A percentile compares a stretch with the other conserved stretches of the same genome.
These are phyloP conservation scores for Drosophila micromelanica DNA, from an alignment of 1,140 invertebrate species.

Conservation along the genomic window DNA sequence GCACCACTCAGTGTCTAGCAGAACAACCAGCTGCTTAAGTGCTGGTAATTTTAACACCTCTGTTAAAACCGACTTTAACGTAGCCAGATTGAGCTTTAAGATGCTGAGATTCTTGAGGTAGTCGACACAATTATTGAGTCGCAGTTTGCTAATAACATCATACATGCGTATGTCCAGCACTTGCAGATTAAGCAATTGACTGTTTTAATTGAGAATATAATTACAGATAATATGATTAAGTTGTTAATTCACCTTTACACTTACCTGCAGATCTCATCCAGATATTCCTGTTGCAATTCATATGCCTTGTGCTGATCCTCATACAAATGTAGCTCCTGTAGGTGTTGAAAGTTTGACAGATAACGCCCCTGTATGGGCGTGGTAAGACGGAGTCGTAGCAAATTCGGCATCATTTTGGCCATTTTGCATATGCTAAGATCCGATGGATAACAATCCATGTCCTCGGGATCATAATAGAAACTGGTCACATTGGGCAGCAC, in stretches of 20 bases:
- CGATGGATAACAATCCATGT: constrained; percentile 72
- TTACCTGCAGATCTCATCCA: constrained; percentile 69
- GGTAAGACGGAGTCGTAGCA: constrained; percentile 59
- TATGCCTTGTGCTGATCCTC: constrained; percentile 72
- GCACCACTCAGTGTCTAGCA: constrained; percentile 69
- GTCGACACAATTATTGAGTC: constrained; percentile 56
- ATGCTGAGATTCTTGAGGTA: constrained; percentile 54
- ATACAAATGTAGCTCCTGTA: constrained; percentile 69
- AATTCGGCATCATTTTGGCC: constrained; percentile 61
- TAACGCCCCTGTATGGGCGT: constrained; percentile 69
- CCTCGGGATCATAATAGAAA: constrained; percentile 67
- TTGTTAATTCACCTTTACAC: neutral
- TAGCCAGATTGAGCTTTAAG: constrained; percentile 70
- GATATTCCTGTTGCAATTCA: constrained; percentile 66
- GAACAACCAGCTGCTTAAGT: constrained; percentile 59
- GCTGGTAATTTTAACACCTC: constrained; percentile 60
- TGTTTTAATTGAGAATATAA: constrained; percentile 8
- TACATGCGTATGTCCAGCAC: constrained; percentile 72
- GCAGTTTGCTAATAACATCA: constrained; percentile 63
- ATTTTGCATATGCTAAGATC: constrained; percentile 65
- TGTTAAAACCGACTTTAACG: constrained; percentile 58
- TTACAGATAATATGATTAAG: neutral
- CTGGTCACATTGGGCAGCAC: constrained; percentile 56
- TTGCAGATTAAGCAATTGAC: constrained; percentile 50
- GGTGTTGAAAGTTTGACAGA: constrained; percentile 55